Percentiles rank a stretch among this genome's conserved stretches.
These are phyloP conservation scores for Sarcophaga subvicina DNA, from an alignment of 2,888 invertebrate species.

Conservation along the genomic window DNA sequence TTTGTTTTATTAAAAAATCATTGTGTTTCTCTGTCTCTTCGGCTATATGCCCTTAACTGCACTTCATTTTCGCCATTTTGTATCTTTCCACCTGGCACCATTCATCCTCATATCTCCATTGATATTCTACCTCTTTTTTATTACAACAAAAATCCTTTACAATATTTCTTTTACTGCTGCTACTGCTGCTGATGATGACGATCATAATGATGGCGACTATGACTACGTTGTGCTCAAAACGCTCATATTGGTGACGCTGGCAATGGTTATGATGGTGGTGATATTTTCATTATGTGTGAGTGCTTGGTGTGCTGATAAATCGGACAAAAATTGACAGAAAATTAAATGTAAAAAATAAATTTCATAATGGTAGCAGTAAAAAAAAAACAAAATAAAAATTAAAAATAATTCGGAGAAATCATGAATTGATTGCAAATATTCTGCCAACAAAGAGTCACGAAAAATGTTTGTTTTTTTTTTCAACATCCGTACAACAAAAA, in stretches of 20 bases:
- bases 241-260: neutral
- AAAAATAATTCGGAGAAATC: too few relatives aligned
- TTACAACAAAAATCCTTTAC: slow-evolving; percentile 57
- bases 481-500: too few relatives aligned
- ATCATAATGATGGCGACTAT: slow-evolving; percentile 26
- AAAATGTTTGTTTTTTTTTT: too few relatives aligned
- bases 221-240: neutral
- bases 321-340: too few relatives aligned
- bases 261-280: slow-evolving; percentile 22
- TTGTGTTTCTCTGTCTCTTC: too few relatives aligned
- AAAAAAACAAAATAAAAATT: too few relatives aligned
- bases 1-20: too few relatives aligned
- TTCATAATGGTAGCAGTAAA: too few relatives aligned
- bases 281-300: neutral
- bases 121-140: slow-evolving; percentile 8
- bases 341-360: too few relatives aligned
- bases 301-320: too few relatives aligned
- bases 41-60: neutral
- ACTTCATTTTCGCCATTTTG: slow-evolving; percentile 31
- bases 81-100: slow-evolving; percentile 28
- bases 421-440: too few relatives aligned
- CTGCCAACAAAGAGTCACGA: too few relatives aligned
- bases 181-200: neutral
- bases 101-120: neutral
- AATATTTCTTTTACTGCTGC: slow-evolving; percentile 37